Base-by-base conservation (phyloP, 2,888 invertebrate genomes). In the Drosophila tripunctata region DNA sequence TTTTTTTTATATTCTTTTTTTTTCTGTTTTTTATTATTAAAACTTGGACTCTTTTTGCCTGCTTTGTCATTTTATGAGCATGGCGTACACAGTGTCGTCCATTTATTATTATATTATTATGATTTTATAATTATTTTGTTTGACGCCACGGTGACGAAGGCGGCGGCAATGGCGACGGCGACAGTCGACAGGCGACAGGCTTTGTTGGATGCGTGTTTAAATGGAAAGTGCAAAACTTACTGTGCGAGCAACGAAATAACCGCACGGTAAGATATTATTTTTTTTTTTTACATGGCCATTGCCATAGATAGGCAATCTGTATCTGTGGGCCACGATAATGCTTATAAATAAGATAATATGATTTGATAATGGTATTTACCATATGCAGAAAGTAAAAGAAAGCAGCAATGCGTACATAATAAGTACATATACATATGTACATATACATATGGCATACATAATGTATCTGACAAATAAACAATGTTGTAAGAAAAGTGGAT, bases 311-410 rank as follows among this genome's bases (percentile, higher is more conserved):
- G 88, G 87, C 88, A 87, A 90, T 85, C 81, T 89, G 89, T 89
- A 90, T 85, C 80, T 89, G 88, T 85, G 70, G n/a, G 79, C 71
- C 67, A 88, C 88, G 89, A 88, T 89, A 89, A 88, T 89, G 87
- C 88, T 88, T 88, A 89, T 88, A 89, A 89, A 86, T 83, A 84
- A 90, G 91, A 90, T 90, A 90, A 90, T 90, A 88, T 86, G 88
- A 87, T 88, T 89, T 90, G 91, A 91, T 91, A 91, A 91, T 89
- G 86, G 82, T 91, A 89, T 90, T 90, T 90, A 90, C 89, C 90
- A 88, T 90, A 89, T 84, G 85, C 81, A 81, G 85, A 82, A 87
- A 82, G 85, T 75, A 66, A 62, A 84, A 75, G 78, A 81, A 77
- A 73, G 38, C 40, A 47, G 55, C 38, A 1, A 19, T 17, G 17